Percentiles rank a stretch among this genome's conserved stretches.
Evolutionary conservation across 2,888 invertebrate genomes (phyloP).

Genomic region (Teleiodes luculella): DNA sequence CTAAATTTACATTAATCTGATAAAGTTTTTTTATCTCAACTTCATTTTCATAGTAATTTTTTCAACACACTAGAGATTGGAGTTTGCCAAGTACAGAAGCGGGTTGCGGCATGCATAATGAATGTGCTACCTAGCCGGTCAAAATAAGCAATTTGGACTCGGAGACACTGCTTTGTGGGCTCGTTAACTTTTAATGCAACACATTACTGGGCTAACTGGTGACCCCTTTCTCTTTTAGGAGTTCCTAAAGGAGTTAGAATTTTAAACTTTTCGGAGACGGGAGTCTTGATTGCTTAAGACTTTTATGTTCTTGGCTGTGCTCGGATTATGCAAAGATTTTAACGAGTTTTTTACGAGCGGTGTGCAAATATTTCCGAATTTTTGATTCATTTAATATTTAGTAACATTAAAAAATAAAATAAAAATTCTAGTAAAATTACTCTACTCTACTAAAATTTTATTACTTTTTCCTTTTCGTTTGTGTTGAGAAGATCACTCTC

Average conservation of each 20-base stretch:
- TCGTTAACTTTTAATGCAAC: conserved; percentile 62
- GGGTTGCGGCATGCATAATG: conserved; percentile 65
- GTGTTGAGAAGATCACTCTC: no score
- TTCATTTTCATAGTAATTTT: conserved; percentile 47
- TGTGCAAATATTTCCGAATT: background rate
- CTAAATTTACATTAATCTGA: conserved; percentile 9
- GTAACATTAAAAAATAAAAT: no score
- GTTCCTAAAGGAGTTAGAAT: conserved; percentile 13
- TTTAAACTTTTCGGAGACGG: conserved; percentile 11
- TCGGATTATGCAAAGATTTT: conserved; percentile 3
- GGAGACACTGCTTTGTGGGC: conserved; percentile 63
- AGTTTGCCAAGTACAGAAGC: conserved; percentile 44
- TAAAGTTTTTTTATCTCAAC: conserved; percentile 14
- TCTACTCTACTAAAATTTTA: no score
- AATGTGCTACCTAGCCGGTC: conserved; percentile 52
- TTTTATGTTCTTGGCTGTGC: background rate
- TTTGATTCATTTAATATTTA: no score
- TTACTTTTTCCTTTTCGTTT: no score
- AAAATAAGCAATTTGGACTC: conserved; percentile 73
- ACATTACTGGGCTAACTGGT: conserved; percentile 40
- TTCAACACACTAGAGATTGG: conserved; percentile 39
- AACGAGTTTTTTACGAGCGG: background rate
- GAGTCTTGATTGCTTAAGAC: conserved; percentile 8
- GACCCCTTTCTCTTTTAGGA: conserved; percentile 18
- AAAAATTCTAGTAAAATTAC: no score